Percentiles rank a stretch among this genome's conserved stretches.
Conservation (phyloP, 1,140 invertebrate genomes). For the Watersipora subatra region DNA sequence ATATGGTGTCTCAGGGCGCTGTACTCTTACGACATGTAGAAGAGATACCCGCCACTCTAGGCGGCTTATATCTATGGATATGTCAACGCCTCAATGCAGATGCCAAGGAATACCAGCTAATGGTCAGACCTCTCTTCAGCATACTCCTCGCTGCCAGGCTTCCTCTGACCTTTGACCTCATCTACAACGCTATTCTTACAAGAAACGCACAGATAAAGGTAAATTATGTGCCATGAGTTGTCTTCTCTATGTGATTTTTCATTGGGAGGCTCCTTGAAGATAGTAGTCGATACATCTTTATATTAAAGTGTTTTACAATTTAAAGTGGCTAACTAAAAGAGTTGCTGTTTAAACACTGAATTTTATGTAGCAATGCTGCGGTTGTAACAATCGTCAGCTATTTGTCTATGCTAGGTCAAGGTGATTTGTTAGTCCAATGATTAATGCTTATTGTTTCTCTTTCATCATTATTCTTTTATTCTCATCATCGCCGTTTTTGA, state of each 20-base stretch:
- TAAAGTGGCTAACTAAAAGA: neutral
- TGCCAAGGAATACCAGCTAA: slow-evolving; percentile 50
- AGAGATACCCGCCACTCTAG: slow-evolving; percentile 84
- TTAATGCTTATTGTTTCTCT: too few species aligned
- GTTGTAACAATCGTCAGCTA: neutral
- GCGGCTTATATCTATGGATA: slow-evolving; percentile 85
- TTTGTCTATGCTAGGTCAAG: neutral
- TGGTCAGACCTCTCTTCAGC: slow-evolving; percentile 70
- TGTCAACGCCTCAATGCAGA: slow-evolving; percentile 68
- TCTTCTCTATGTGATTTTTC: neutral
- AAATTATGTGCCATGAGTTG: neutral
- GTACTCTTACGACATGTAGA: slow-evolving; percentile 69
- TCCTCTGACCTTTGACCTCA: slow-evolving; percentile 61
- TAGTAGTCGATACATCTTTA: neutral
- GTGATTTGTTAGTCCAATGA: too few species aligned
- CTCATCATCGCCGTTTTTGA: too few species aligned
- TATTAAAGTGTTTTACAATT: neutral
- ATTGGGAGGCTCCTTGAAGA: too few species aligned
- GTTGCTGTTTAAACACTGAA: neutral
- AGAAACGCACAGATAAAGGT: slow-evolving; percentile 50
- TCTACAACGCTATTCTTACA: slow-evolving; percentile 65
- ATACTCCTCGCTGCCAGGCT: slow-evolving; percentile 71
- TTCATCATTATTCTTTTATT: too few species aligned
- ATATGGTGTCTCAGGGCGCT: slow-evolving; percentile 80
- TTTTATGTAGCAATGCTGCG: neutral